A percentile compares a stretch with the other conserved stretches of the same genome.
phyloP scores from a whole-genome alignment of 2,113 vertebrate species.

The Gulo gulo region DNA sequence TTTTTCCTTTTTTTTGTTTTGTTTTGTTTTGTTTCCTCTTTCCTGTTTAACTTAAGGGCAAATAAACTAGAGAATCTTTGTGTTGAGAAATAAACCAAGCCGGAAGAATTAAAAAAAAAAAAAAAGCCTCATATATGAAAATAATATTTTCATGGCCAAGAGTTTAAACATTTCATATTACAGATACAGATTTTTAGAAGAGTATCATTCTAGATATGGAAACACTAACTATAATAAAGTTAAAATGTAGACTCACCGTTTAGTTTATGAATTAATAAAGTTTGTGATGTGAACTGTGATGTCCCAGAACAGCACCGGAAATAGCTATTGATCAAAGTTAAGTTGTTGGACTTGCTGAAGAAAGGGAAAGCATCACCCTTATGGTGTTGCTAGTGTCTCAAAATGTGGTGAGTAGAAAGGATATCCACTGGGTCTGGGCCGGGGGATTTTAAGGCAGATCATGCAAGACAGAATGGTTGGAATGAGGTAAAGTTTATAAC shows the following conservation, averaged over 20 bases:
- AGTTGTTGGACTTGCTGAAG: neutral
- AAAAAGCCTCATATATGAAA: slow-evolving; percentile 52
- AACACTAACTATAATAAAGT: neutral
- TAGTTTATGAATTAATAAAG: neutral
- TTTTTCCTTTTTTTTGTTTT: slow-evolving; percentile 30
- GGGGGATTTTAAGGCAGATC: neutral
- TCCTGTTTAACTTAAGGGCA: slow-evolving; percentile 71
- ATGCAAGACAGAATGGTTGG: neutral
- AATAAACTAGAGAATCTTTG: slow-evolving; percentile 73
- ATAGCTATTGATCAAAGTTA: neutral
- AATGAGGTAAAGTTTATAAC: neutral
- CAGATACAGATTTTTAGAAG: neutral
- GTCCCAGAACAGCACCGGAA: neutral
- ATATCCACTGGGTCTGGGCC: neutral
- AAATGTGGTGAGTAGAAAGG: neutral
- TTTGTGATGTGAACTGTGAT: neutral
- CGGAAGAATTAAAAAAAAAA: slow-evolving; percentile 43
- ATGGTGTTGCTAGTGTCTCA: neutral
- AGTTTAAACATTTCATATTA: slow-evolving; percentile 49
- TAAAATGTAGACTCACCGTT: neutral
- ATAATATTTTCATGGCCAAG: slow-evolving; percentile 51
- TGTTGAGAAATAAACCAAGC: slow-evolving; percentile 71
- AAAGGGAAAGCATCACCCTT: neutral
- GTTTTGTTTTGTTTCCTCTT: neutral
- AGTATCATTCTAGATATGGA: neutral